phyloP scores from a whole-genome alignment of 2,888 invertebrate species.

The Onchidella celtica region DNA sequence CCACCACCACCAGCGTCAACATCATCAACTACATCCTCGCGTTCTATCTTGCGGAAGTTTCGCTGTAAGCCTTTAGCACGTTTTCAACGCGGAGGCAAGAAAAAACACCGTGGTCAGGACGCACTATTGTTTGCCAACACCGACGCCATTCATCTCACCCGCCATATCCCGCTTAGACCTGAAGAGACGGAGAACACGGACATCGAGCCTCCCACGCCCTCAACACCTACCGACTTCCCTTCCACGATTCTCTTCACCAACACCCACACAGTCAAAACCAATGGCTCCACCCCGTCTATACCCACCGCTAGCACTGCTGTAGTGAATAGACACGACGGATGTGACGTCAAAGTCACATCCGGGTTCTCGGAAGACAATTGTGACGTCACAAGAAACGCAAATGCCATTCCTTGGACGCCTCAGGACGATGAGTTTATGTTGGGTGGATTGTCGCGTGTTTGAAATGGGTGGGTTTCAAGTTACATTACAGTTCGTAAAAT shows the following conservation, averaged over 20 bases:
- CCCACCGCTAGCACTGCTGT: neutral
- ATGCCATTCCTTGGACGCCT: neutral
- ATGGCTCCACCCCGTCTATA: neutral
- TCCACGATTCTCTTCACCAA: neutral
- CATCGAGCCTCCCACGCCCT: neutral
- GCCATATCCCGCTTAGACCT: neutral
- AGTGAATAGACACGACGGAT: neutral
- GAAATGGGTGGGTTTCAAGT: neutral
- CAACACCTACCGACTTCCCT: neutral
- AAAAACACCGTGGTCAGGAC: neutral
- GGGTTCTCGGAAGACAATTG: neutral
- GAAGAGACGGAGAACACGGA: constrained; percentile 1
- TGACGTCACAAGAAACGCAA: neutral
- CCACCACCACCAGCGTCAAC: neutral
- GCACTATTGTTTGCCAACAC: neutral
- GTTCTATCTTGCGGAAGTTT: neutral
- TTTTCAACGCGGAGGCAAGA: neutral
- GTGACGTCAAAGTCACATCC: neutral
- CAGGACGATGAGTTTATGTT: constrained; percentile 5
- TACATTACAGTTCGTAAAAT: no score
- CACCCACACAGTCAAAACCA: neutral
- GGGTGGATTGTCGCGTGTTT: neutral
- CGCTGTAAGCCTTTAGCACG: neutral
- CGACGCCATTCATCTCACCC: neutral
- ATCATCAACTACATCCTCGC: neutral